Evolutionary conservation across 2,888 invertebrate species (phyloP).

Genomic region (Galerucella nymphaeae): DNA sequence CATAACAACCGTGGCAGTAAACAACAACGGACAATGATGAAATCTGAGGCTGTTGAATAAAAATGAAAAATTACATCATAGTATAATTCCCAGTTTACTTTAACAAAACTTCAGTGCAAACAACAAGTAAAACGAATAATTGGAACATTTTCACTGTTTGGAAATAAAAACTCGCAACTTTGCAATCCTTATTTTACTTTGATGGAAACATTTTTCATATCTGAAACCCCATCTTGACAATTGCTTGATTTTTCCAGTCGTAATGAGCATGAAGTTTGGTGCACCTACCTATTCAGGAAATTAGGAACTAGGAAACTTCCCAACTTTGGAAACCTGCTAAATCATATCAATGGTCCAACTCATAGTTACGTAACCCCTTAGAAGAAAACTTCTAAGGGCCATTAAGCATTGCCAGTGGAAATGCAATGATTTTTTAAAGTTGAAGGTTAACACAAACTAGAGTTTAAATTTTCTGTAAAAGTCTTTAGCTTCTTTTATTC

Average conservation of each 20-base stretch:
- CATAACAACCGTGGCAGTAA: too few species aligned
- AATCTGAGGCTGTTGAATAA: too few species aligned
- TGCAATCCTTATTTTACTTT: neutral
- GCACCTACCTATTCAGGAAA: conserved; percentile 34
- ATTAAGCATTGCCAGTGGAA: conserved; percentile 35
- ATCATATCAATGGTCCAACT: conserved; percentile 42
- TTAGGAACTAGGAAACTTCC: conserved; percentile 38
- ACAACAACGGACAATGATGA: too few species aligned
- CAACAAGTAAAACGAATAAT: too few species aligned
- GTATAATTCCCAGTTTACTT: too few species aligned
- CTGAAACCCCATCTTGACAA: neutral
- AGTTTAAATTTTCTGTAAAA: conserved; percentile 17
- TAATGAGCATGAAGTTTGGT: conserved; percentile 30
- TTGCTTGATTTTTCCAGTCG: neutral
- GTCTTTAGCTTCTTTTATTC: conserved; percentile 10
- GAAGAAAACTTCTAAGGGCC: conserved; percentile 39
- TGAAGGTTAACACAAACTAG: conserved; percentile 29
- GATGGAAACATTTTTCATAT: neutral
- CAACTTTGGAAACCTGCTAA: conserved; percentile 36
- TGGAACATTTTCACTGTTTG: too few species aligned
- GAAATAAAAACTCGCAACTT: neutral
- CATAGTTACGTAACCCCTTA: conserved; percentile 35
- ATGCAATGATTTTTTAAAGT: conserved; percentile 36
- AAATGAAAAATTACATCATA: too few species aligned
- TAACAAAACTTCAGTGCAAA: too few species aligned